phyloP scores from a whole-genome alignment of 2,113 vertebrate genomes.

The Athene cunicularia region DNA sequence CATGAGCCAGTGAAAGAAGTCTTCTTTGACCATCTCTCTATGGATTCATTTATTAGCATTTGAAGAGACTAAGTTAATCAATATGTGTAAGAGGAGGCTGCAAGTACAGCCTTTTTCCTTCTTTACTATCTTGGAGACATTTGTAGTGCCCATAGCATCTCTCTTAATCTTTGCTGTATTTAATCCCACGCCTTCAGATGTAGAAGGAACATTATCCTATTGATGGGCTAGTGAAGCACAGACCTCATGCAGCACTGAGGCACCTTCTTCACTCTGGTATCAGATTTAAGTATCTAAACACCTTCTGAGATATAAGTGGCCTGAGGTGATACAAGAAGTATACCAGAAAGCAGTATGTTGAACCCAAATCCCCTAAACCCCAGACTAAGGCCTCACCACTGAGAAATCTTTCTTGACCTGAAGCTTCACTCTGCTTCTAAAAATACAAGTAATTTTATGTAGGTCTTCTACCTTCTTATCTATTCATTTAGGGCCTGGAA shows the following conservation, averaged over 20 bases:
- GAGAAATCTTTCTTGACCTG: not conserved
- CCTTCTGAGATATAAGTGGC: not conserved
- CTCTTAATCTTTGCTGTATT: not conserved
- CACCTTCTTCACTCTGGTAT: not conserved
- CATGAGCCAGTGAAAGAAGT: not conserved
- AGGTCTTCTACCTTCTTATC: not conserved
- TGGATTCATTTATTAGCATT: not conserved
- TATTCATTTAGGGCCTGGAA: not conserved
- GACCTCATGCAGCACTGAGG: not conserved
- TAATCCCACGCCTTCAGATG: not conserved
- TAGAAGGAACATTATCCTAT: not conserved
- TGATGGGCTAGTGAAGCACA: not conserved
- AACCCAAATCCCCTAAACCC: not conserved
- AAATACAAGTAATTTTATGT: not conserved
- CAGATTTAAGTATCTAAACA: not conserved
- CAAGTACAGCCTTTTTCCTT: not conserved
- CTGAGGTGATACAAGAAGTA: not conserved
- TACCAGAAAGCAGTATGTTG: not conserved
- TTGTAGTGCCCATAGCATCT: not conserved
- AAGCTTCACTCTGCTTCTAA: not conserved
- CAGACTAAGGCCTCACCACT: not conserved
- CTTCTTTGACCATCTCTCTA: not conserved
- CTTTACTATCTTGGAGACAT: not conserved
- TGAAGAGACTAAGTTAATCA: not conserved
- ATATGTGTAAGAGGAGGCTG: not conserved